These are phyloP conservation scores for Catalaphyllia jardinei DNA, from an alignment of 64 coral and sea anemone genomes.

Conservation along the genomic window DNA sequence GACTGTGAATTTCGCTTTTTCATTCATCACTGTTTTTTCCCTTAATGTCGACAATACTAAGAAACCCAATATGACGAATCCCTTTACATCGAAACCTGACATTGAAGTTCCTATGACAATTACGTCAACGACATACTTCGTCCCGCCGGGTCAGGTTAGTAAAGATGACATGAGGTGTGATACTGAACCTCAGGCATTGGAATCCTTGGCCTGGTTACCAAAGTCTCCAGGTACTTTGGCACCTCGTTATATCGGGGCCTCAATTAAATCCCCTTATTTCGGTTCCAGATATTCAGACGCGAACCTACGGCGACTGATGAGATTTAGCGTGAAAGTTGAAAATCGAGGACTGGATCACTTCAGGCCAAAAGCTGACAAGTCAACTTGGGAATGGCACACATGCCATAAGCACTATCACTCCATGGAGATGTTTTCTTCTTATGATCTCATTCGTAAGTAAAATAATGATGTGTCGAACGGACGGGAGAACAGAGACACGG, in stretches of 20 bases:
- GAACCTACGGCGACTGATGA: not conserved
- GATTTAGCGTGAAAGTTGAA: conserved; percentile 50
- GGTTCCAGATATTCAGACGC: not conserved
- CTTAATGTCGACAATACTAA: too few relatives aligned
- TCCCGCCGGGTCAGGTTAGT: too few relatives aligned
- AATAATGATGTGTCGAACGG: not conserved
- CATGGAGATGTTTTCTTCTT: conserved; percentile 84
- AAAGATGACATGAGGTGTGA: too few relatives aligned
- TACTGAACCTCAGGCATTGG: too few relatives aligned
- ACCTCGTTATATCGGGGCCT: too few relatives aligned
- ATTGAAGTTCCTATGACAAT: too few relatives aligned
- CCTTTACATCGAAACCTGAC: too few relatives aligned
- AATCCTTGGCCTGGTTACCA: too few relatives aligned
- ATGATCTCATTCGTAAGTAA: conserved; percentile 82
- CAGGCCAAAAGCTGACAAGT: conserved; percentile 41
- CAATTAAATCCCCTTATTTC: not conserved
- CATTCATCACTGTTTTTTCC: too few relatives aligned
- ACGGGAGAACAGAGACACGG: not conserved
- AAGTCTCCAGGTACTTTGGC: too few relatives aligned
- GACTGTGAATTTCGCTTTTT: too few relatives aligned
- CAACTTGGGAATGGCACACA: conserved; percentile 74
- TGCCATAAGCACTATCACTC: conserved; percentile 96
- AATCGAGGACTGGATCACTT: conserved; percentile 66
- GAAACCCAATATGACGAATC: too few relatives aligned
- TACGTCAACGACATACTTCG: not conserved